Base-by-base conservation (phyloP, 35 echinoderm and acorn worm species). In the Holothuria glaberrima region DNA sequence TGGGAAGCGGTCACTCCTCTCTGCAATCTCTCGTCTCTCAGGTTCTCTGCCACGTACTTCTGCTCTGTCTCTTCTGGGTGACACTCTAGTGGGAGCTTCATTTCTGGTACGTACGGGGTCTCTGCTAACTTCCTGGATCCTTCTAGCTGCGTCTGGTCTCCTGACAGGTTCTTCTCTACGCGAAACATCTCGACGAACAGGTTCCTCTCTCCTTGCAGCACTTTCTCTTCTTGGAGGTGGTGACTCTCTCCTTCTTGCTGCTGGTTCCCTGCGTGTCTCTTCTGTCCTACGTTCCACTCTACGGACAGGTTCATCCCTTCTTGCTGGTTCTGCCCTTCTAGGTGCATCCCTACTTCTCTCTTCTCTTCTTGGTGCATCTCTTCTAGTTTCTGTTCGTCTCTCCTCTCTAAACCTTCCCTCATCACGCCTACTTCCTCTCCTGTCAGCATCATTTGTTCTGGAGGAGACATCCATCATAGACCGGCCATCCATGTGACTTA, bases 401-500 rank as follows among this genome's bases (percentile, higher is more conserved):
- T 92, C 91, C 50, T 92, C 85, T 88, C 91, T 70, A 48, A 92
- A 92, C 71, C 91, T 92, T 59, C 52, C 85, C 14, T 68, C 82
- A 35, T 91, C 82, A 38, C 72, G 45, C 36, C 92, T 46, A 36
- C 86, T 90, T 3, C 85, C 92, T 80, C 94, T 88, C 48, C 94
- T 69, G 20, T 92, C 90, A 16, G 64, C 64, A 44, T 85, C 41
- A 57, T 92, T 85, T 54, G 50, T 54, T 16, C 48, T 48, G 16
- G 35, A 41, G 18, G 86, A 48, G 36, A 22, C 56, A 33, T 84
- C 91, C 64, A 88, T 81, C 25, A 88, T 61, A 12, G 82, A 88
- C 48, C 68, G 22, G 29, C 70, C 30, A 41, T 86, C 88, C 78
- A 90, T 87, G 21, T 68, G 90, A n/a, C 60, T 1, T 4, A 71